A percentile compares a stretch with the other conserved stretches of the same genome.
Conservation (phyloP, 2,797 vertebrate genomes). For the Nannoperca obscura region DNA sequence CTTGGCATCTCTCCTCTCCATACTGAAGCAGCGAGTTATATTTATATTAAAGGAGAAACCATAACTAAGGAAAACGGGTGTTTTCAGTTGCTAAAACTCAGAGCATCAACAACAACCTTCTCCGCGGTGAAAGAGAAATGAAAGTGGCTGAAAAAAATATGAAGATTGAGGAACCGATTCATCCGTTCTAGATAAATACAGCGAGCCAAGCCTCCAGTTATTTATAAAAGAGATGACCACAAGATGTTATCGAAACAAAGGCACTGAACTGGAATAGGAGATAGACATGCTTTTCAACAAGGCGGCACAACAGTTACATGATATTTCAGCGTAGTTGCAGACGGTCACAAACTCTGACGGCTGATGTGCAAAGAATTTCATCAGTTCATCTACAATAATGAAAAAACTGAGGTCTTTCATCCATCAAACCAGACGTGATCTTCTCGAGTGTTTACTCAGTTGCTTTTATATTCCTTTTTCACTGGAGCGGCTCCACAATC, state of each 20-base stretch:
- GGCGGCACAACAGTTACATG: neutral
- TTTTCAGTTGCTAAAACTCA: neutral
- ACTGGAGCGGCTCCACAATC: neutral
- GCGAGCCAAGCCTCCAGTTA: neutral
- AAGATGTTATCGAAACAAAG: neutral
- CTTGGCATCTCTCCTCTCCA: slow-evolving; percentile 6
- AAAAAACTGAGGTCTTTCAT: slow-evolving; percentile 8
- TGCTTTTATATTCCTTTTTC: slow-evolving; percentile 4
- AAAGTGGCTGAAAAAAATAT: slow-evolving; percentile 4
- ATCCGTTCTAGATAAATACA: neutral
- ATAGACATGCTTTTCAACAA: slow-evolving; percentile 8
- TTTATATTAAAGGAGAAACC: slow-evolving; percentile 7
- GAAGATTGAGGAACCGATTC: neutral
- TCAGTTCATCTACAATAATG: slow-evolving; percentile 24
- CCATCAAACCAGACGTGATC: neutral
- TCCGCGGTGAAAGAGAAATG: slow-evolving; percentile 8
- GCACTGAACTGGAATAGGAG: slow-evolving; percentile 4
- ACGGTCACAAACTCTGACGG: slow-evolving; percentile 4
- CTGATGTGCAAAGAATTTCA: slow-evolving; percentile 21
- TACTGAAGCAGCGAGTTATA: neutral
- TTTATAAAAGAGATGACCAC: slow-evolving; percentile 4
- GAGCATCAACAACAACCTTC: neutral
- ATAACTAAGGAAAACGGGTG: neutral
- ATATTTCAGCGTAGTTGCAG: neutral
- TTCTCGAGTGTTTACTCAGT: neutral